Evolutionary conservation across 53 echinoderm and acorn worm genomes (phyloP).

Genomic region (Glandiceps talaboti): DNA sequence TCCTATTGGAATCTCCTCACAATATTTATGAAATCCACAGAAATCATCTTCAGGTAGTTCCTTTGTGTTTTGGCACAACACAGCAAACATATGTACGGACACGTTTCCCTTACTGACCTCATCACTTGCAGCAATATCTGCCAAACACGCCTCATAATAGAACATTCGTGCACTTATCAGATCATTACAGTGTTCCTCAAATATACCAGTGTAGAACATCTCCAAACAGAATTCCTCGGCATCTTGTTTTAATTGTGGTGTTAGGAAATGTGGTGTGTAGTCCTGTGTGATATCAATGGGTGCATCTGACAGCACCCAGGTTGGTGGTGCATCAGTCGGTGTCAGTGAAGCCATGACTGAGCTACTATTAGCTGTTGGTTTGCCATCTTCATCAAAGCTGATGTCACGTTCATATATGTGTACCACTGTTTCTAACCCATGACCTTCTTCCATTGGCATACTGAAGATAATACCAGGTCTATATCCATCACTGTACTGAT

Average conservation of each 20-base stretch:
- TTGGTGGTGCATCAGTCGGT: constrained; percentile 22
- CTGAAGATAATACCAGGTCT: constrained; percentile 25
- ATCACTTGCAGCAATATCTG: constrained; percentile 43
- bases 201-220: constrained; percentile 36
- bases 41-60: constrained; percentile 30
- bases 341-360: background rate
- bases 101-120: constrained; percentile 35
- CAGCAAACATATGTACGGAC: constrained; percentile 65
- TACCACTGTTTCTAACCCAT: constrained; percentile 23
- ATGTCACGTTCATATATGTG: constrained; percentile 2
- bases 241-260: constrained; percentile 13
- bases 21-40: constrained; percentile 19
- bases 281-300: constrained; percentile 27
- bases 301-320: constrained; percentile 57
- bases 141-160: constrained; percentile 56
- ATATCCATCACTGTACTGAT: constrained; percentile 17
- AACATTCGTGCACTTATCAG: constrained; percentile 41
- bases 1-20: background rate
- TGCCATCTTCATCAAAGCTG: constrained; percentile 8
- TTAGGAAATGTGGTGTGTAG: constrained; percentile 22
- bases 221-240: constrained; percentile 18
- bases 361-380: background rate
- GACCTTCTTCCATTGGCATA: constrained; percentile 43
- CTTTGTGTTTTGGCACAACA: constrained; percentile 45
- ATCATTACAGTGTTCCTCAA: constrained; percentile 28